A percentile compares a stretch with the other conserved stretches of the same genome.
Conservation (phyloP, 2,113 vertebrate genomes). For the Rissa tridactyla region DNA sequence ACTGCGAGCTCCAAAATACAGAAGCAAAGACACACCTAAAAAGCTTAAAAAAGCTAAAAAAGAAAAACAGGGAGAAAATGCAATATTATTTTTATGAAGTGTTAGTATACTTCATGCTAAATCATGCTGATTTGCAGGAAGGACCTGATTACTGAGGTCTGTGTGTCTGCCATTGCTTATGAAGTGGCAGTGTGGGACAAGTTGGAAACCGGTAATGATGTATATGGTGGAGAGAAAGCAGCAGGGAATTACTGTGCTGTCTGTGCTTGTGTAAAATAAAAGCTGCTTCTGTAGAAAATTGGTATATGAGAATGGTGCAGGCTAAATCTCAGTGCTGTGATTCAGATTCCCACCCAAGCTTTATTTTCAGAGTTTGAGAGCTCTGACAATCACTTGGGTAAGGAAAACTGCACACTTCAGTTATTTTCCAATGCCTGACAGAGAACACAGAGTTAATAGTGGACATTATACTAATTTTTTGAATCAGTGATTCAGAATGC, state of each 20-base stretch:
- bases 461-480: not conserved
- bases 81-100: not conserved
- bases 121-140: not conserved
- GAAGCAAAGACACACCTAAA: not conserved
- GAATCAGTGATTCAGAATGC: not conserved
- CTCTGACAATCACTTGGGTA: not conserved
- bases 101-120: not conserved
- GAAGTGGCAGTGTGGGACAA: not conserved
- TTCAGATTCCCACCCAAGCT: not conserved
- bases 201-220: not conserved
- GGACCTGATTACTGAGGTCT: not conserved
- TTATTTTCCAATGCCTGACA: not conserved
- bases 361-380: not conserved
- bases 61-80: fast-evolving
- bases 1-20: not conserved
- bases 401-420: not conserved
- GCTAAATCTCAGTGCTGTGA: not conserved
- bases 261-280: not conserved
- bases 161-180: not conserved
- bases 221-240: not conserved
- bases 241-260: not conserved
- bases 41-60: not conserved
- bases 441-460: not conserved
- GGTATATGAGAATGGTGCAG: not conserved
- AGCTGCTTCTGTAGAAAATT: not conserved